Conservation (phyloP, 2,888 invertebrate genomes). For the Eristalis intricaria region DNA sequence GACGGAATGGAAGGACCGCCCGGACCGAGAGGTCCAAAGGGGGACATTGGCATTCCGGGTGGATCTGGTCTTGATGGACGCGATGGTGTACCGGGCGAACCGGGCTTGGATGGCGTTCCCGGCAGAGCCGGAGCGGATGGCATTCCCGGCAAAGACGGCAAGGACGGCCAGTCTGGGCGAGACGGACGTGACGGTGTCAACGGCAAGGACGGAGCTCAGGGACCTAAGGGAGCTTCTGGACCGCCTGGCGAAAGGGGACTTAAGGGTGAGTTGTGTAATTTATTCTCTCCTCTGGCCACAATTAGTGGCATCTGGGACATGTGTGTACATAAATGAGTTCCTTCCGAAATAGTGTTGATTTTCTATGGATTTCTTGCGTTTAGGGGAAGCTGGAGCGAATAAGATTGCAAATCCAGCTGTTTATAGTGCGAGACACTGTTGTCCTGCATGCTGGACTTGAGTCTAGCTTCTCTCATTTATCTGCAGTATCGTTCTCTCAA, state of each 20-base stretch:
- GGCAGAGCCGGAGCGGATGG: constrained; percentile 94
- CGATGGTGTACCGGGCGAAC: constrained; percentile 95
- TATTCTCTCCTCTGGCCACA: neutral
- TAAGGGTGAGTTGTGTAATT: constrained; percentile 82
- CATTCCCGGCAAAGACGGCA: constrained; percentile 88
- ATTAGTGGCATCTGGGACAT: neutral
- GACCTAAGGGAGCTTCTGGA: constrained; percentile 86
- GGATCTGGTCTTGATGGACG: constrained; percentile 91
- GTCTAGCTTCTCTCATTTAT: too few species aligned
- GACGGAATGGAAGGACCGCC: constrained; percentile 79
- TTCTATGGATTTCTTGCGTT: neutral
- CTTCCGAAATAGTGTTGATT: neutral
- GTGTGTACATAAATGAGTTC: neutral
- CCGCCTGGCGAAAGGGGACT: constrained; percentile 89
- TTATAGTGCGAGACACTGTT: too few species aligned
- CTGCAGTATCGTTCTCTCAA: too few species aligned
- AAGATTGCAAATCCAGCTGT: too few species aligned
- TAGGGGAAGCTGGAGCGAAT: neutral
- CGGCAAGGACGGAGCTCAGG: constrained; percentile 84
- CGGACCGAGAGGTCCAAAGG: constrained; percentile 80
- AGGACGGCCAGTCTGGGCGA: constrained; percentile 84
- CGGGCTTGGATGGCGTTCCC: constrained; percentile 90
- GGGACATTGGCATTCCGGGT: constrained; percentile 85
- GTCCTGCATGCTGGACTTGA: too few species aligned
- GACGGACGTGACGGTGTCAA: constrained; percentile 85